Conservation (phyloP, 2,888 invertebrate species). For the Trichopria drosophilae region DNA sequence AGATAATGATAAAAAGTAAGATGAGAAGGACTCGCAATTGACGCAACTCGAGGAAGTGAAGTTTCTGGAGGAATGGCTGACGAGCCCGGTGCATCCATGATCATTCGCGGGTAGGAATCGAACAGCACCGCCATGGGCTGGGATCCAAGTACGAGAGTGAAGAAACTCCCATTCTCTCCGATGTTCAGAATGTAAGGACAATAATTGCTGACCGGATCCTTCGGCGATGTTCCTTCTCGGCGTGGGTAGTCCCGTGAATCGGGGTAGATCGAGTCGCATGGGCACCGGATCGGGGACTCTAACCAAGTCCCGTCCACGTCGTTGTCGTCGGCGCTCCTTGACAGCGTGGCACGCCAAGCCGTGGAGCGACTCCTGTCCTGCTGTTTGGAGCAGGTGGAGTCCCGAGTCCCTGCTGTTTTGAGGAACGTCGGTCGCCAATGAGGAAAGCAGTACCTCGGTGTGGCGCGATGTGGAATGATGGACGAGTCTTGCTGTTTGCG, state of each 20-base stretch:
- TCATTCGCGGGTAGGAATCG: no score
- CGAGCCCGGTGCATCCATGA: background rate
- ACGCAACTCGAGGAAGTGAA: no score
- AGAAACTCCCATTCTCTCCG: no score
- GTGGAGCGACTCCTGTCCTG: constrained; percentile 28
- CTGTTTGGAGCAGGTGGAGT: constrained; percentile 19
- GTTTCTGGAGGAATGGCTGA: background rate
- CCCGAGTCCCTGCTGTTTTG: constrained; percentile 22
- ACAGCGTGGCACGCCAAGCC: no score
- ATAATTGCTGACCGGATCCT: constrained; percentile 23
- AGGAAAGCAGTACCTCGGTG: constrained; percentile 16
- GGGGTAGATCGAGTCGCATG: constrained; percentile 52
- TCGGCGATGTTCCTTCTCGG: no score
- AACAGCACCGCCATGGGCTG: no score
- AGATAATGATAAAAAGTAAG: background rate
- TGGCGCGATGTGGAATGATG: no score
- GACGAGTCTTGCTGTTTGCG: constrained; percentile 42
- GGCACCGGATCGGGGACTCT: constrained; percentile 48
- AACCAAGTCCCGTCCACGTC: constrained; percentile 45
- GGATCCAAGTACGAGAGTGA: no score
- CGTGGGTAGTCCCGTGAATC: constrained; percentile 47
- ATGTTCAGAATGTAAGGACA: constrained; percentile 11
- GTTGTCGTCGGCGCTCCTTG: constrained; percentile 39
- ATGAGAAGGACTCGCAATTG: no score
- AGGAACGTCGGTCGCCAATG: constrained; percentile 5